These are phyloP conservation scores for Tauraco erythrolophus DNA, from an alignment of 2,113 vertebrate genomes.

Conservation along the genomic window DNA sequence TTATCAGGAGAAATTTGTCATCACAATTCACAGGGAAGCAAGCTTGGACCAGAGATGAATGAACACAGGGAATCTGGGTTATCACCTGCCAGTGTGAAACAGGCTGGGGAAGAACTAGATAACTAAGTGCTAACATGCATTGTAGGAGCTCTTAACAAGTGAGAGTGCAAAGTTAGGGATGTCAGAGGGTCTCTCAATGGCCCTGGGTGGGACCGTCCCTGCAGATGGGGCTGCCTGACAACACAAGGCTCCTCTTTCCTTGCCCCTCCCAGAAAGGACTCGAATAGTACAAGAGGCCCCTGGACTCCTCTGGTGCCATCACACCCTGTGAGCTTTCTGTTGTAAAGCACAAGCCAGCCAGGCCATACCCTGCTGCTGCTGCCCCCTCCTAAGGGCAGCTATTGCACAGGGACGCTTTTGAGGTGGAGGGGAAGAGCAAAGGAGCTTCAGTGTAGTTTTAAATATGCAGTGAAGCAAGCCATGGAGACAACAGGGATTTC, in stretches of 20 bases:
- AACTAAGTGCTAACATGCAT: not conserved
- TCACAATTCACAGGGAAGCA: not conserved
- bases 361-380: not conserved
- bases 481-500: not conserved
- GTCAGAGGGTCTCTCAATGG: not conserved
- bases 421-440: not conserved
- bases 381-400: accelerated
- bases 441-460: not conserved
- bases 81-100: not conserved
- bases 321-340: accelerated
- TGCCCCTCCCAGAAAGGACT: not conserved
- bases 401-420: not conserved
- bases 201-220: not conserved
- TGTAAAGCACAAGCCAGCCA: not conserved
- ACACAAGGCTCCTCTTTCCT: not conserved
- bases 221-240: not conserved
- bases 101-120: not conserved
- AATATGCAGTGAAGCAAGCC: not conserved
- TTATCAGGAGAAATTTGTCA: not conserved
- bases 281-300: not conserved
- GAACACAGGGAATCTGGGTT: not conserved
- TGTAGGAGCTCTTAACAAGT: not conserved
- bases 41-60: not conserved
- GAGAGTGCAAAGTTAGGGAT: not conserved
- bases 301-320: not conserved